Evolutionary conservation across 2,113 vertebrate species (phyloP), one percentile per base, ranked within the genome.

Genomic region (Probosciger aterrimus): DNA sequence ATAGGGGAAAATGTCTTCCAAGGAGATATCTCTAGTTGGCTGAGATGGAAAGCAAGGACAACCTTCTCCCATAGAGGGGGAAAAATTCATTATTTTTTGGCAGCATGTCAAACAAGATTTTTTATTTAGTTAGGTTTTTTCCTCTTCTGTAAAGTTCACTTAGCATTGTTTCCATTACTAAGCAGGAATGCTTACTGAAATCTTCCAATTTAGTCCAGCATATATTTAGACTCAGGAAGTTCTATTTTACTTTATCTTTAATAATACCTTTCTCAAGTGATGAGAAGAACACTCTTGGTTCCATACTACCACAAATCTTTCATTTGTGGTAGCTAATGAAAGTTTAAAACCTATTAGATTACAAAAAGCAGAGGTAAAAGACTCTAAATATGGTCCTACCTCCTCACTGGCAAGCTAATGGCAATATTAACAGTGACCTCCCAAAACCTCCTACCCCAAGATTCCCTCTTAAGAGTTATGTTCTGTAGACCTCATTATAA

Each of bases 311-410:
- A 92, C 91, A 93, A 90, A 93, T 81, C 88, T 96, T 91, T 83
- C 67, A 89, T 88, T 96, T 90, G 94, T 93, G 82, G 92, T 86
- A 83, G 55, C 60, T 90, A 97, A 92, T 97, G 84, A 92, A 95
- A 95, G 77, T 74, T 93, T 69, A 93, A 84, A 93, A 87, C 49
- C 43, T 88, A 86, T 77, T 63, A 64, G 20, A 78, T 92, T 93
- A 75, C 73, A 92, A 39, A 92, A 90, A 92, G n/a, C 1, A 1
- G 19, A 28, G n/a, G n/a, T 71, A 74, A 82, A 93, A 96, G 46
- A 14, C 12, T 84, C 44, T 92, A 90, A 93, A 93, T 95, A 65
- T 25, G 31, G 31, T 69, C 33, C 50, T 74, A 12, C 39, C 55
- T 84, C 50, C 43, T 84, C 55, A 55, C 14, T 64, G 64, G 69